These are phyloP conservation scores for Zapus hudsonius DNA, from an alignment of 2,113 vertebrate species.

Conservation along the genomic window DNA sequence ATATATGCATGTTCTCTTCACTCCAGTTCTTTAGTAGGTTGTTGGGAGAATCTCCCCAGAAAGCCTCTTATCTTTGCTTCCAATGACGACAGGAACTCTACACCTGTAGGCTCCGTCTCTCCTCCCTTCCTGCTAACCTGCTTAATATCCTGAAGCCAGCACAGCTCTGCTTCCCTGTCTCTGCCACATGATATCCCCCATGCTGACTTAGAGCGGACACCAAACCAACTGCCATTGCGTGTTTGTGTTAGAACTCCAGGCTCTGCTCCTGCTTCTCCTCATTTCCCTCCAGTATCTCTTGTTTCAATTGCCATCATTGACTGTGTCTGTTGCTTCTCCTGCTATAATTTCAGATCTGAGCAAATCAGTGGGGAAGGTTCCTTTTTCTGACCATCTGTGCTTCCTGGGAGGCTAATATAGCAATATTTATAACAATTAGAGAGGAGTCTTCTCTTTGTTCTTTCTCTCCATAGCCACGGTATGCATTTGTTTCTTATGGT, in stretches of 20 bases:
- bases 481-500: slow-evolving; percentile 29
- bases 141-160: background rate
- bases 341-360: slow-evolving; percentile 47
- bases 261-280: background rate
- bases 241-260: slow-evolving; percentile 4
- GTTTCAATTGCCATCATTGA: background rate
- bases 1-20: background rate
- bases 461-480: background rate
- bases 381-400: slow-evolving; percentile 53
- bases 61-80: slow-evolving; percentile 50
- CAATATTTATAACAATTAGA: slow-evolving; percentile 62
- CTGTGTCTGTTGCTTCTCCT: background rate
- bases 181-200: background rate
- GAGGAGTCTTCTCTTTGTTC: slow-evolving; percentile 37
- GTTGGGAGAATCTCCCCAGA: background rate
- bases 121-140: background rate
- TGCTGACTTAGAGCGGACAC: background rate
- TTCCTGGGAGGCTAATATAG: slow-evolving; percentile 62
- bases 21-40: background rate
- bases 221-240: background rate
- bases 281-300: background rate
- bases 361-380: background rate
- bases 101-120: background rate
- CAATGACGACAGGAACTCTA: background rate
- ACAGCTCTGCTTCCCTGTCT: background rate